These are phyloP conservation scores for Trididemnum clinides DNA, from an alignment of 23 tunicate genomes.

Conservation along the genomic window DNA sequence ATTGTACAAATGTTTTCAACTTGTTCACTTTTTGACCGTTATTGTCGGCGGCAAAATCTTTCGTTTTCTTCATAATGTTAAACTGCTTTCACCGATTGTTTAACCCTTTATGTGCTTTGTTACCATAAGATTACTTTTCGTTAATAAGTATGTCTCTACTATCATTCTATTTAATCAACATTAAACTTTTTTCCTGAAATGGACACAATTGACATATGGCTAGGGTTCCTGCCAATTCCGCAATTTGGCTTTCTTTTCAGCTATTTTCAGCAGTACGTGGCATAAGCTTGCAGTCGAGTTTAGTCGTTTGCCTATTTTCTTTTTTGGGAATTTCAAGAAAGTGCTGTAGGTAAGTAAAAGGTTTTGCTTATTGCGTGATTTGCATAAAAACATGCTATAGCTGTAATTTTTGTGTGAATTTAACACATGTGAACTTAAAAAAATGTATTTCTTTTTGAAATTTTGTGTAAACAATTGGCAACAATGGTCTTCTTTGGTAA, in stretches of 20 bases:
- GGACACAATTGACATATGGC: constrained; percentile 9
- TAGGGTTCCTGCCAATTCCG: neutral
- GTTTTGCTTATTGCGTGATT: neutral
- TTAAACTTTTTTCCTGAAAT: no score
- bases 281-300: neutral
- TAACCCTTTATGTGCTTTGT: no score
- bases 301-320: neutral
- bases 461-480: constrained; percentile 26
- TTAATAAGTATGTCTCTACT: no score
- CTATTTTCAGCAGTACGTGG: constrained; percentile 18
- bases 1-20: no score
- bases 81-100: no score
- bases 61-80: no score
- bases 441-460: neutral
- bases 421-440: neutral
- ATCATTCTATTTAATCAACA: no score
- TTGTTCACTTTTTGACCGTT: no score
- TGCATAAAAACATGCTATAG: neutral
- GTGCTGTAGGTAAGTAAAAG: neutral
- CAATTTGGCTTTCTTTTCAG: neutral
- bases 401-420: neutral
- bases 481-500: constrained; percentile 9
- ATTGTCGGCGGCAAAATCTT: no score
- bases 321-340: neutral
- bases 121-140: no score